These are phyloP conservation scores for Sebastes hopkinsi DNA, from an alignment of 2,797 vertebrate genomes.

Conservation along the genomic window DNA sequence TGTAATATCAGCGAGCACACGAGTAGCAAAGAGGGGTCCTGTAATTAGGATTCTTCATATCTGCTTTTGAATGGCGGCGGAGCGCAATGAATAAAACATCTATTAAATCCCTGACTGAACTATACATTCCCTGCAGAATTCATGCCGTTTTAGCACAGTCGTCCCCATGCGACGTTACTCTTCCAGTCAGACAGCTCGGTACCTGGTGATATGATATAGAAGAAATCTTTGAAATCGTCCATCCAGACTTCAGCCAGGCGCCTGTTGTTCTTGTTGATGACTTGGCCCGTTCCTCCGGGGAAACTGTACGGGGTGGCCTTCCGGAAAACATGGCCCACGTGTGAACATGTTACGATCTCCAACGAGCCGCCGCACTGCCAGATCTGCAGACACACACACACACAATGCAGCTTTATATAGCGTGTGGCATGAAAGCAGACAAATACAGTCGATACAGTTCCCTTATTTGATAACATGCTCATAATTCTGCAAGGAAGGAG, in stretches of 20 bases:
- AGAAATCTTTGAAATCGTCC: slow-evolving; percentile 99
- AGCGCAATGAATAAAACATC: slow-evolving; percentile 23
- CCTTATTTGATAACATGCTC: not conserved
- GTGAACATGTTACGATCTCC: slow-evolving; percentile 97
- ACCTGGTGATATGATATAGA: slow-evolving; percentile 99
- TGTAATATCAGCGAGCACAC: slow-evolving; percentile 14
- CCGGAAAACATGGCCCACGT: slow-evolving; percentile 96
- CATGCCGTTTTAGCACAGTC: not conserved
- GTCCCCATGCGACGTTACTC: not conserved
- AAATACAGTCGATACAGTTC: not conserved
- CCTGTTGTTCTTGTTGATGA: slow-evolving; percentile 99
- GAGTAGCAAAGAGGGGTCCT: not conserved
- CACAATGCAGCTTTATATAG: not conserved
- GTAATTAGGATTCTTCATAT: slow-evolving; percentile 24
- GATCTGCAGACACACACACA: slow-evolving; percentile 79
- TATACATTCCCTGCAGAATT: not conserved
- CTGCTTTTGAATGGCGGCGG: slow-evolving; percentile 19
- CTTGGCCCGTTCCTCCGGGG: slow-evolving; percentile 96
- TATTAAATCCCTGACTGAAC: slow-evolving; percentile 11
- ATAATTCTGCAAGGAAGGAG: not conserved
- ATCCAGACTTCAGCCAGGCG: slow-evolving; percentile 95
- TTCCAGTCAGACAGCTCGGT: slow-evolving; percentile 18
- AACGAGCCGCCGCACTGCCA: slow-evolving; percentile 98
- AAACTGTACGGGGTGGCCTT: slow-evolving; percentile 99
- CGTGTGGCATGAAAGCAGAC: not conserved